phyloP scores from a whole-genome alignment of 2,797 vertebrate species.

The Nothura maculosa region DNA sequence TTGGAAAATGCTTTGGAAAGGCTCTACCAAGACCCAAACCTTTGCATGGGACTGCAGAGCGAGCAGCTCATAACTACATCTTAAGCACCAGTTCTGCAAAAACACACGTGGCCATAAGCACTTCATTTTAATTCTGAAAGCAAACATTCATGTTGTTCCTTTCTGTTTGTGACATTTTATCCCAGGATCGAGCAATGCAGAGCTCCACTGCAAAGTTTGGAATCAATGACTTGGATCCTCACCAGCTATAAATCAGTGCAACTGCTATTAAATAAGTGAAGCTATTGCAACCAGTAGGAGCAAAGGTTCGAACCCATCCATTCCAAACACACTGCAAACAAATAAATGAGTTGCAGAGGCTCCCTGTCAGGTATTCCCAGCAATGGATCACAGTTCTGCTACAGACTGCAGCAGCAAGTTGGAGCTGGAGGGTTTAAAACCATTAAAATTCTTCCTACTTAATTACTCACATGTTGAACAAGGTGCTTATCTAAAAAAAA shows the following conservation, averaged over 20 bases:
- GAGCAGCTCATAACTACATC: neutral
- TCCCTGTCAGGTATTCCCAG: neutral
- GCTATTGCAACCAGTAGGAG: conserved; percentile 27
- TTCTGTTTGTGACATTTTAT: neutral
- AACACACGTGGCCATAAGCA: neutral
- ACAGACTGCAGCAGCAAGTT: neutral
- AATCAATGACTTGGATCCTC: neutral
- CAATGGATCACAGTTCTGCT: neutral
- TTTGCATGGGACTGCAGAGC: neutral
- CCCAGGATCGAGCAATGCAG: neutral
- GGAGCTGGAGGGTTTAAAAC: neutral
- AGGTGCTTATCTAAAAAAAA: neutral
- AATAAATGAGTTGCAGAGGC: neutral
- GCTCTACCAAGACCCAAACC: accelerated
- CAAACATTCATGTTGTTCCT: neutral
- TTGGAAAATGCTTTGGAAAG: no score
- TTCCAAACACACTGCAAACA: neutral
- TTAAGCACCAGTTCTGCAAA: neutral
- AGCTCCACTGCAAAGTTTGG: neutral
- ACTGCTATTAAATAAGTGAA: conserved; percentile 29
- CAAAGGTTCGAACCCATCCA: neutral
- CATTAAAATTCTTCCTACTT: neutral
- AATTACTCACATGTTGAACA: neutral
- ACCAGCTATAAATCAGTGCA: conserved; percentile 29
- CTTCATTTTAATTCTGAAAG: neutral